Evolutionary conservation across 2,888 invertebrate genomes (phyloP).

Genomic region (Nycteola revayana): DNA sequence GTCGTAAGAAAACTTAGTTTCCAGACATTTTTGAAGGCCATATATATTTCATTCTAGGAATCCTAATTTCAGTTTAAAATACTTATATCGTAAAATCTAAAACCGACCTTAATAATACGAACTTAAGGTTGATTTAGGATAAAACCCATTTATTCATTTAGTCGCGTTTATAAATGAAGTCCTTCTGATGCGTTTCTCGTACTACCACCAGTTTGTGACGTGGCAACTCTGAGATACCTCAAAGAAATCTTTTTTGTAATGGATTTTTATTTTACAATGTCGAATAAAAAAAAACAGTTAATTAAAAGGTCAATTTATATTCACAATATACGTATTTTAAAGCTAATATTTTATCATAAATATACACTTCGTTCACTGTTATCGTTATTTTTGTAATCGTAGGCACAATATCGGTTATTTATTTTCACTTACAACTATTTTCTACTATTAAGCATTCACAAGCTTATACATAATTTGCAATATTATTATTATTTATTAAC

Average conservation of each 20-base stretch:
- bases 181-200: too few relatives aligned
- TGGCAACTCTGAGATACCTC: too few relatives aligned
- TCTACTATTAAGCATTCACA: constrained; percentile 14
- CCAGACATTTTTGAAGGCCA: constrained; percentile 17
- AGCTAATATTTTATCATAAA: constrained; percentile 19
- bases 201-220: too few relatives aligned
- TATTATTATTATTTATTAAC: constrained; percentile 23
- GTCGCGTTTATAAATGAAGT: too few relatives aligned
- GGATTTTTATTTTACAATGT: not conserved
- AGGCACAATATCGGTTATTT: constrained; percentile 36
- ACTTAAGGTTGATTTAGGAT: too few relatives aligned
- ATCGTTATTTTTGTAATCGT: constrained; percentile 20
- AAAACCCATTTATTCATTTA: too few relatives aligned
- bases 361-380: constrained; percentile 26
- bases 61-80: constrained; percentile 12
- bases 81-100: not conserved
- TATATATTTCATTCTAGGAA: constrained; percentile 12
- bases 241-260: not conserved
- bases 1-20: constrained; percentile 10
- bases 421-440: constrained; percentile 16
- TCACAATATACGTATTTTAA: not conserved
- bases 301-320: not conserved
- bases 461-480: constrained; percentile 10
- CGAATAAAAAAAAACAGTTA: too few relatives aligned
- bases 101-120: too few relatives aligned